phyloP scores from a whole-genome alignment of 2,113 vertebrate species.

The Epinephelus moara region DNA sequence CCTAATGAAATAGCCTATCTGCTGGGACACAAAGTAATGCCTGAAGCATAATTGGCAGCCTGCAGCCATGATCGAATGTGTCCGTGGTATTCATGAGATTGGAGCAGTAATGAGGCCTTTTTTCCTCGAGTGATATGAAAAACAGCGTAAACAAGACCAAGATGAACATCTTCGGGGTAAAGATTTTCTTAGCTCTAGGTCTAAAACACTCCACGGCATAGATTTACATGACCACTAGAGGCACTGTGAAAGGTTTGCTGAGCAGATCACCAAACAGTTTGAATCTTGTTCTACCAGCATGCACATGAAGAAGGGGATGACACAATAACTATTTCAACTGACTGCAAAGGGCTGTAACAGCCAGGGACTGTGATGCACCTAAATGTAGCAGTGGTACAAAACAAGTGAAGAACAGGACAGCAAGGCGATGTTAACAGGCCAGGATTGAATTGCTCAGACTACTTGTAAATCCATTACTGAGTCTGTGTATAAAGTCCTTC shows the following conservation, averaged over 20 bases:
- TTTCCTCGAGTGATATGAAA: conserved; percentile 37
- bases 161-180: not conserved
- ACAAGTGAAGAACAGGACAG: not conserved
- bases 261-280: not conserved
- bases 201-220: not conserved
- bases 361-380: not conserved
- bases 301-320: not conserved
- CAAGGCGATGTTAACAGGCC: not conserved
- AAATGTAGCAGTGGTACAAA: not conserved
- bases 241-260: not conserved
- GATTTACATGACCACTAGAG: not conserved
- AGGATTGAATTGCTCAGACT: not conserved
- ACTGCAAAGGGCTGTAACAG: not conserved
- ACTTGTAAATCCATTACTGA: not conserved
- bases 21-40: conserved; percentile 7
- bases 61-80: conserved; percentile 37
- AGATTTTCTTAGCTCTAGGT: not conserved
- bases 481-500: not conserved
- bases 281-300: not conserved
- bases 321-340: not conserved
- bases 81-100: conserved; percentile 35
- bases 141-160: conserved; percentile 30
- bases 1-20: conserved; percentile 9
- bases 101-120: conserved; percentile 33
- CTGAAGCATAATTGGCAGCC: conserved; percentile 34